Conservation (phyloP, 2,888 invertebrate species). For the Torymus texanus region DNA sequence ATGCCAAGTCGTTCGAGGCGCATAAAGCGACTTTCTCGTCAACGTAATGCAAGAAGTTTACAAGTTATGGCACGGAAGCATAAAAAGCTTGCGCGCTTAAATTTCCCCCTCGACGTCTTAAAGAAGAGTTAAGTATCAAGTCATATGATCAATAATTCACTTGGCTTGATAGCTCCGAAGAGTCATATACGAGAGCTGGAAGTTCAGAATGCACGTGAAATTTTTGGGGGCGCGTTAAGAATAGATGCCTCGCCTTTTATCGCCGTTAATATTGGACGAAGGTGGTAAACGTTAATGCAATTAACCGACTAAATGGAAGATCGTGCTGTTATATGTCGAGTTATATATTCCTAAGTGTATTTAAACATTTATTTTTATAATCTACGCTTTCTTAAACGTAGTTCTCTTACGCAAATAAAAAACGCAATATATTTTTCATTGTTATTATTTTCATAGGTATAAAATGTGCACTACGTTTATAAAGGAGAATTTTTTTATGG, state of each 20-base stretch:
- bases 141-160: slow-evolving; percentile 17
- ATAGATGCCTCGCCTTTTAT: slow-evolving; percentile 2
- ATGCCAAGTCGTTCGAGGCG: neutral
- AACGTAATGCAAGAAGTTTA: slow-evolving; percentile 38
- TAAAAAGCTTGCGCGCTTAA: slow-evolving; percentile 32
- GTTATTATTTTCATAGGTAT: too few species aligned
- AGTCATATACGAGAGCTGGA: neutral
- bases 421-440: too few species aligned
- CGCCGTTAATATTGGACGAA: neutral
- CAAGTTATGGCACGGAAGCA: slow-evolving; percentile 21
- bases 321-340: too few species aligned
- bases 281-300: neutral
- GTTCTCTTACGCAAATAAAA: too few species aligned
- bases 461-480: too few species aligned
- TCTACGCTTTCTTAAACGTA: too few species aligned
- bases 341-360: too few species aligned
- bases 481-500: too few species aligned
- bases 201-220: slow-evolving; percentile 9
- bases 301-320: neutral
- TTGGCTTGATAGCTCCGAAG: neutral
- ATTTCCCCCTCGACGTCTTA: slow-evolving; percentile 12
- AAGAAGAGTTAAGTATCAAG: slow-evolving; percentile 24
- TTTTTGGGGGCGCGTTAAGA: neutral
- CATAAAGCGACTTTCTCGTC: slow-evolving; percentile 38
- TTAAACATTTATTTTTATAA: too few species aligned